These are phyloP conservation scores for Conus betulinus DNA, from an alignment of 1,140 invertebrate species.

Conservation along the genomic window DNA sequence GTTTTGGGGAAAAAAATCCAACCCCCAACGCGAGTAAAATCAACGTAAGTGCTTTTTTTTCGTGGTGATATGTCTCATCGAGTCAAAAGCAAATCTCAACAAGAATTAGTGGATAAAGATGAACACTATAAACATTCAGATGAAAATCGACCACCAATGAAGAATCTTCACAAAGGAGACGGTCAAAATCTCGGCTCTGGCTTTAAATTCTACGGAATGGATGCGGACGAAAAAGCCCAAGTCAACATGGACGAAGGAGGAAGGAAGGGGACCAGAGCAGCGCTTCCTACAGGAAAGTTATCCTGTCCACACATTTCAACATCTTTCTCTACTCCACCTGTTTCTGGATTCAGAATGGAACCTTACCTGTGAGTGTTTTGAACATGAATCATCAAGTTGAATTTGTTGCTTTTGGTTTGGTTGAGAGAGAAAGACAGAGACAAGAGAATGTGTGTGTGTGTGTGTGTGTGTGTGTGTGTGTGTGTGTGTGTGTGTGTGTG, in stretches of 20 bases:
- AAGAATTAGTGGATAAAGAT: no score
- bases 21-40: no score
- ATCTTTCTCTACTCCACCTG: constrained; percentile 70
- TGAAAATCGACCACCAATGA: neutral
- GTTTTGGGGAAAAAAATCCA: no score
- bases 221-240: neutral
- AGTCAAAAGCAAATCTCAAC: neutral
- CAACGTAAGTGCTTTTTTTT: no score
- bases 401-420: neutral
- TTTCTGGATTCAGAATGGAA: constrained; percentile 71
- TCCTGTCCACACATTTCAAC: constrained; percentile 65
- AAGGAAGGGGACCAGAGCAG: neutral
- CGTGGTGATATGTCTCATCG: neutral
- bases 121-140: no score
- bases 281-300: constrained; percentile 48
- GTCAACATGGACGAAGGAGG: neutral
- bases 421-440: no score
- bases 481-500: neutral
- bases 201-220: neutral
- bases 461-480: neutral
- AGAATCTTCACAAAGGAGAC: neutral
- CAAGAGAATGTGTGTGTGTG: neutral
- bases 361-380: constrained; percentile 63
- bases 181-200: neutral
- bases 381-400: no score